Base-by-base conservation (phyloP, 2,113 vertebrate genomes). In the Climacteris rufus region DNA sequence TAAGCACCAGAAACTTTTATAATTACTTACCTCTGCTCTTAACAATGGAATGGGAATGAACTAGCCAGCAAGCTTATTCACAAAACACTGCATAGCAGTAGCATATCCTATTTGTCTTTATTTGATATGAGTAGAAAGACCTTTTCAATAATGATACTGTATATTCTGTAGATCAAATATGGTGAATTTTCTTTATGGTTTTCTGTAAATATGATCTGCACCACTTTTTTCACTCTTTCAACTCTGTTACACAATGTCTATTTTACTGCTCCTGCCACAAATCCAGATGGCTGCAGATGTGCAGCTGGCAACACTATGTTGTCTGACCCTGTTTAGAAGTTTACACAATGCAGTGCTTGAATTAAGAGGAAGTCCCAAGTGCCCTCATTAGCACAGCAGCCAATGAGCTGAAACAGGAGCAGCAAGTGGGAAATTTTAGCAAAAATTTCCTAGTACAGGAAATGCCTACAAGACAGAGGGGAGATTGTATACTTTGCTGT, bases 221-320 rank as follows among this genome's bases (percentile, higher is more conserved):
- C 24, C 64, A 23, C 52, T 63, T 79, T 70, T 27, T 14, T 78
- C 80, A 70, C 88, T 86, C 95, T 92, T 80, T 91, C 66, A 93
- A 27, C 89, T 93, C 59, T 15, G 47, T 68, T 70, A 60, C 47
- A 94, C 93, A 95, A 88, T 53, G 42, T 18, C 93, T 65, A 83
- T 95, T 95, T 88, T 88, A 95, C 64, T 69, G 77, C 92, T 93
- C 83, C 80, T 93, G 83, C 90, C 86, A 92, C 83, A 65, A 82
- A 93, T 81, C 94, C 92, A 96, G 93, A 95, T 95, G 89, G 94
- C 93, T 97, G 90, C 94, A 94, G 94, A 94, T 95, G 90, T 94
- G 96, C 93, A 95, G 96, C 95, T 97, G 93, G 79, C 93, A 95
- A 94, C 94, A 95, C 83, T 91, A 88, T 95, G 93, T 94, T 96